These are phyloP conservation scores for Paramormyrops kingsleyae DNA, from an alignment of 2,113 vertebrate genomes.

Conservation along the genomic window DNA sequence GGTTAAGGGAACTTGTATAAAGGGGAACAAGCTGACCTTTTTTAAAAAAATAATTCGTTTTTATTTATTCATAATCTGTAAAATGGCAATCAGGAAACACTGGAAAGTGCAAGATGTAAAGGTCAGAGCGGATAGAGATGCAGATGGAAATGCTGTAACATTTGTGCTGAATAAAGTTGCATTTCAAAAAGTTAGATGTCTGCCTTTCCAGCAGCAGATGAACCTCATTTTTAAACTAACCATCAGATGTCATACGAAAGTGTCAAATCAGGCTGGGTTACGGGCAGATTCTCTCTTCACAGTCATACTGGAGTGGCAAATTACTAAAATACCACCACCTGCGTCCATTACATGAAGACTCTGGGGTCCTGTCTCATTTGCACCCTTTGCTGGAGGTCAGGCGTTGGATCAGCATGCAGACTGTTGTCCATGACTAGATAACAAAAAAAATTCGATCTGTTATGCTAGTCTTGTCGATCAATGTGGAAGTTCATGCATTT, in stretches of 20 bases:
- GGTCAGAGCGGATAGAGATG: not conserved
- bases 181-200: not conserved
- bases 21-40: not conserved
- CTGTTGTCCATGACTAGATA: not conserved
- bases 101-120: not conserved
- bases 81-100: not conserved
- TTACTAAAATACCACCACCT: conserved; percentile 2
- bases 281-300: not conserved
- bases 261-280: not conserved
- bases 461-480: not conserved
- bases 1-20: not conserved
- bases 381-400: not conserved
- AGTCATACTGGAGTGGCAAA: not conserved
- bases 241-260: not conserved
- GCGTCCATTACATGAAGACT: not conserved
- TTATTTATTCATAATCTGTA: not conserved
- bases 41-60: not conserved
- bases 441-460: not conserved
- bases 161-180: not conserved
- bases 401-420: not conserved
- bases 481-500: conserved; percentile 10
- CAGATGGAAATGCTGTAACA: not conserved
- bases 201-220: not conserved
- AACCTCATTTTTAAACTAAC: not conserved
- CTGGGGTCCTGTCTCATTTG: not conserved